Base-by-base conservation (phyloP, 2,797 vertebrate species). In the Chiloscyllium punctatum region DNA sequence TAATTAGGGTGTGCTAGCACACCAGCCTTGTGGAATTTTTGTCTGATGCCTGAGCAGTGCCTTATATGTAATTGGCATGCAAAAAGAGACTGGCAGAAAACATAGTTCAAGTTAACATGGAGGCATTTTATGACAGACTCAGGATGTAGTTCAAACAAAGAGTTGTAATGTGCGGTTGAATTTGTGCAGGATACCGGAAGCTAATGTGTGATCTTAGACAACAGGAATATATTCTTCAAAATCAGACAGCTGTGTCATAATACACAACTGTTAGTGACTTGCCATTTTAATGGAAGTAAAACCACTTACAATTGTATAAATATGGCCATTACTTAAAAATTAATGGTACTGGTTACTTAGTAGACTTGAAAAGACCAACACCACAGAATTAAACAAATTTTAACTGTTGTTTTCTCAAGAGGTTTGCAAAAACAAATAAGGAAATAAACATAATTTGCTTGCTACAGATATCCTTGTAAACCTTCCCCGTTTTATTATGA, bases 1-100 rank as follows among this genome's bases (percentile, higher is more conserved):
- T 99, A 99, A 99, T 99, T 99, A 99, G 98, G 98, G 98, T 98
- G 97, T 96, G 97, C 98, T 98, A 96, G 98, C 98, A 98, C 98
- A 98, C 98, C 98, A 98, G 98, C 98, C 98, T 98, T 98, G 97
- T 98, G 97, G 98, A 98, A 98, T 98, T 98, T 98, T 97, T 97
- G 97, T 98, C 97, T 98, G 98, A 98, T 98, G 98, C 97, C 98
- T 98, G 98, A 97, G 97, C 98, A 98, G 98, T 98, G 98, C 98
- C 97, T 98, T 98, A 98, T 98, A 98, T 98, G 96, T 98, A 98
- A 98, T 98, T 98, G 98, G 98, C 97, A 98, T 97, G 97, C 98
- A 97, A 98, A 98, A 97, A 98, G 97, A 97, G 97, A 97, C 97
- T 98, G 98, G 98, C 97, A 98, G 97, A 96, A 97, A 97, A 97